phyloP scores from a whole-genome alignment of 2,888 invertebrate genomes.

The Brachynemurus nebulosus region DNA sequence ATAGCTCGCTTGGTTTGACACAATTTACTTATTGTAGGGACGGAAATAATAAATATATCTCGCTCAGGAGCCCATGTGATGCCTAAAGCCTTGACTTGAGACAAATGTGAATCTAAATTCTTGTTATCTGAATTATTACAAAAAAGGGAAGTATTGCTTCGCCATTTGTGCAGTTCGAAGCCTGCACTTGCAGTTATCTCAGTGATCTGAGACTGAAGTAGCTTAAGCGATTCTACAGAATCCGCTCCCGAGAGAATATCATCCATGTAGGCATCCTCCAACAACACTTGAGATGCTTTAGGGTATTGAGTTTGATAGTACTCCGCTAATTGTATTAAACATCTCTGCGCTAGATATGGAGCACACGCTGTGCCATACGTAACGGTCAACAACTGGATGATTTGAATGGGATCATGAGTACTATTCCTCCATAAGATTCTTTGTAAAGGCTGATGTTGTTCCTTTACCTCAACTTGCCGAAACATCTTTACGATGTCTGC shows the following conservation, averaged over 20 bases:
- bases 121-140: no score
- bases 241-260: conserved; percentile 9
- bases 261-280: conserved; percentile 11
- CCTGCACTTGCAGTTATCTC: background rate
- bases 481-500: background rate
- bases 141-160: no score
- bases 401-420: background rate
- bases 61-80: background rate
- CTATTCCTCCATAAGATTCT: conserved; percentile 1
- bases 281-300: background rate
- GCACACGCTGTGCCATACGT: conserved; percentile 1
- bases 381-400: background rate
- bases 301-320: background rate
- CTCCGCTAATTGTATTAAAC: background rate
- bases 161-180: background rate
- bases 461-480: background rate
- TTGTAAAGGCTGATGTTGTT: background rate
- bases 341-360: background rate
- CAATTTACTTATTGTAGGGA: background rate
- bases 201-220: background rate
- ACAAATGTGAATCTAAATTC: no score
- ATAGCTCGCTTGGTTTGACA: background rate
- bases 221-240: background rate
- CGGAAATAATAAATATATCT: background rate
- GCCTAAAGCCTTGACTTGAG: background rate